Conservation (phyloP, 2,113 vertebrate species). For the Eonycteris spelaea region DNA sequence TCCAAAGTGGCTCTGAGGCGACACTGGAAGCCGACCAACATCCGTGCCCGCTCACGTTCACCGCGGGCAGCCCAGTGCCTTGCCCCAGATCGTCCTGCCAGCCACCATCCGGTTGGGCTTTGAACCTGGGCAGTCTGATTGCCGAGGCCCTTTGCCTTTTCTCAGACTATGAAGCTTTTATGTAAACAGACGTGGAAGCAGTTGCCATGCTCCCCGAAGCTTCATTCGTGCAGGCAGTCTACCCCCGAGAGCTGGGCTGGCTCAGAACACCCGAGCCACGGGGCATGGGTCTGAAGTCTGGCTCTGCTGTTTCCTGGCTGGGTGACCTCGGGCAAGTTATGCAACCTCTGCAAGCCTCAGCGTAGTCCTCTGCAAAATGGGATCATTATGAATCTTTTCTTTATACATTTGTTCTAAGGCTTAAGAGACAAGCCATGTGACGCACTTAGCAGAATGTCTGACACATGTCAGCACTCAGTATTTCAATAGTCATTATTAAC, state of each 20-base stretch:
- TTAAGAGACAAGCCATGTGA: neutral
- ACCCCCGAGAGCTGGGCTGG: neutral
- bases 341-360: neutral
- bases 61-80: fast-evolving
- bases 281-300: neutral
- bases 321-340: neutral
- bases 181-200: neutral
- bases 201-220: neutral
- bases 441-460: neutral
- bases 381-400: neutral
- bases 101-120: neutral
- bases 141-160: neutral
- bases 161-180: neutral
- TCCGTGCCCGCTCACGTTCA: neutral
- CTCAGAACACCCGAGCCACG: fast-evolving
- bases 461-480: neutral
- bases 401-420: neutral
- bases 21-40: neutral
- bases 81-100: neutral
- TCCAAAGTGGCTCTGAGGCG: neutral
- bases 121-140: fast-evolving
- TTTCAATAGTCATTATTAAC: neutral
- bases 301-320: neutral
- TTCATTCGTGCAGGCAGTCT: neutral
- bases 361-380: neutral